Conservation (phyloP, 2,113 vertebrate species). For the Corydoras maculifer region DNA sequence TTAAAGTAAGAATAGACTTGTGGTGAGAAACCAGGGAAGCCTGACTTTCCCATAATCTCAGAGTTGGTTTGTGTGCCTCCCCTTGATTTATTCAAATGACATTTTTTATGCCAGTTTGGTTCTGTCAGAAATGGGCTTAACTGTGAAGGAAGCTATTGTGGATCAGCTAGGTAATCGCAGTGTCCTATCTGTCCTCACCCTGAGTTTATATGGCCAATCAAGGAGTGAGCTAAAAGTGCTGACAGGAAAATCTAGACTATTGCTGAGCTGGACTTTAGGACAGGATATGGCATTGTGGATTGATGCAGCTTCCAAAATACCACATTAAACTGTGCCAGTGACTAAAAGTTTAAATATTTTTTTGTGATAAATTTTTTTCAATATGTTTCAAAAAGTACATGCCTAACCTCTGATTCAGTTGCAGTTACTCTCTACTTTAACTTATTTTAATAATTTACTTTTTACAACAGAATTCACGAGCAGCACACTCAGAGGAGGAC, state of each 20-base stretch:
- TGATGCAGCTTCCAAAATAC: not conserved
- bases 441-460: too few species aligned
- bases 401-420: too few species aligned
- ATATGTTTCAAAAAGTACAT: too few species aligned
- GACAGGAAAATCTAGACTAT: slow-evolving; percentile 5
- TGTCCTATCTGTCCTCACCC: slow-evolving; percentile 12
- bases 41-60: too few species aligned
- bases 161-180: not conserved
- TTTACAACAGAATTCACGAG: slow-evolving; percentile 76
- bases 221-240: slow-evolving; percentile 14
- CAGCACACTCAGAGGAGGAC: slow-evolving; percentile 86
- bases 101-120: not conserved
- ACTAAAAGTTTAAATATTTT: too few species aligned
- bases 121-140: not conserved
- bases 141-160: slow-evolving; percentile 22
- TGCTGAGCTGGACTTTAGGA: slow-evolving; percentile 19
- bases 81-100: not conserved
- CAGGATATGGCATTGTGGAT: not conserved
- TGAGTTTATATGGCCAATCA: slow-evolving; percentile 9
- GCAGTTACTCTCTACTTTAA: too few species aligned
- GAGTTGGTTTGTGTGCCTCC: too few species aligned
- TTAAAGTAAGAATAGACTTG: too few species aligned
- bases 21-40: too few species aligned
- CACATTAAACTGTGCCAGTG: not conserved
- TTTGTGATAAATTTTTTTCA: too few species aligned